Base-by-base conservation (phyloP, 2,113 vertebrate species). In the Cavia aperea region DNA sequence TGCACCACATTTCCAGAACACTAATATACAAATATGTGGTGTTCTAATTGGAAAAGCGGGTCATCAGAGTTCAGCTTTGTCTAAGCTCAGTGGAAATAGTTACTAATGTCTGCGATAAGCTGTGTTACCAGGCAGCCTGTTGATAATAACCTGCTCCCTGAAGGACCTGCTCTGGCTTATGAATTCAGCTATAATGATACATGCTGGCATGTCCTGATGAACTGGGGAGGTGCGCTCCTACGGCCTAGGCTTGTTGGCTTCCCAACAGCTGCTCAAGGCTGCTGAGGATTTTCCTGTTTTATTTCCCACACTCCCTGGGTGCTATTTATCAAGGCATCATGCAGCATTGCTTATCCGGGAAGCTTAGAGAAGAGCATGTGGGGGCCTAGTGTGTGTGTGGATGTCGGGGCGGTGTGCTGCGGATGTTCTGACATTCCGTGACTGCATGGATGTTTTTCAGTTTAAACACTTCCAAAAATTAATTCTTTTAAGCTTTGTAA, bases 111-210 rank as follows among this genome's bases (percentile, higher is more conserved):
- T 91, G 72, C 88, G 84, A 89, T 79, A 93, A 89, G n/a, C 65
- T 88, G 4, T 78, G 51, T 72, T 91, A 89, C 62, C 31, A 39
- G 92, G 78, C 19, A 79, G 56, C 46, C 51, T 90, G 73, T 56
- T 88, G 85, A 84, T 81, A 84, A 93, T 51, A 89, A 84, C 10
- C 58, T 75, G 31, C 39, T 83, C 56, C 36, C 88, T 73, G 36
- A 91, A 81, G 68, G 36, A 23, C 90, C 60, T n/a, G 29, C 78
- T 78, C 43, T 91, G 81, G 65, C 29, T 63, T 82, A 43, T 72
- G 49, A 68, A 86, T 95, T 93, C 84, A 88, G 36, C 88, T 93
- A 84, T 89, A 92, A 73, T 81, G 89, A 93, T 94, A 56, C 66
- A n/a, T 66, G 8, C 66, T 95, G 75, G 23, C 46, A 66, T 78